Percentiles rank a stretch among this genome's conserved stretches.
phyloP scores from a whole-genome alignment of 2,797 vertebrate genomes.

The Tragopan temminckii region DNA sequence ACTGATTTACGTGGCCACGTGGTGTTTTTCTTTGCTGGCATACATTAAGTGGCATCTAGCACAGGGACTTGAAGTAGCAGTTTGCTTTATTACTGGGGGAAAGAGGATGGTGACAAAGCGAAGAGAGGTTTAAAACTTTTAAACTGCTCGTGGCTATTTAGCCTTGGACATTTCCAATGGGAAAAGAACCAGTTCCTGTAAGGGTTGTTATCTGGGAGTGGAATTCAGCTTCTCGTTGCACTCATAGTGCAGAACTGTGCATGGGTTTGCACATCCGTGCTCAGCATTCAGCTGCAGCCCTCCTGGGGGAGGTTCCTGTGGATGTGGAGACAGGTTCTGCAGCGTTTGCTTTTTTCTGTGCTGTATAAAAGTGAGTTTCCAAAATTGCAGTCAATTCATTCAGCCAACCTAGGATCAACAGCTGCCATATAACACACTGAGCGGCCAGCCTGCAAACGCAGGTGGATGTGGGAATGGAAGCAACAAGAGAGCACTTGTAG shows the following conservation, averaged over 20 bases:
- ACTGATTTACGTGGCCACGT: neutral
- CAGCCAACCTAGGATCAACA: neutral
- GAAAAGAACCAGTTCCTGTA: neutral
- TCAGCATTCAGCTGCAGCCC: rapidly evolving
- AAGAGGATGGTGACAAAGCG: neutral
- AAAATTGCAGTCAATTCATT: neutral
- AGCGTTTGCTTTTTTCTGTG: neutral
- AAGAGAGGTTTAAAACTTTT: neutral
- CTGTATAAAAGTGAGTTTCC: neutral
- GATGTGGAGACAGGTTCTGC: neutral
- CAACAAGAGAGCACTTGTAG: neutral
- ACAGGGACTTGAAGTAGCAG: neutral
- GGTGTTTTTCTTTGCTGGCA: neutral
- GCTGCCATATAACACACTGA: neutral
- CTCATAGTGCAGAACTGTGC: neutral
- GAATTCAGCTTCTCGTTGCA: neutral
- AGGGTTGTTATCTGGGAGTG: neutral
- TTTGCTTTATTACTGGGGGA: neutral
- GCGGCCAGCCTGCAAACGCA: neutral
- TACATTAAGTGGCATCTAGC: neutral
- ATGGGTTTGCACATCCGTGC: neutral
- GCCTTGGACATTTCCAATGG: neutral
- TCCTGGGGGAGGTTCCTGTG: rapidly evolving
- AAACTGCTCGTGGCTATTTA: neutral
- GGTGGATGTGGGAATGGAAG: neutral